Evolutionary conservation across 2,888 invertebrate species (phyloP).

Genomic region (Eilema griseolum): DNA sequence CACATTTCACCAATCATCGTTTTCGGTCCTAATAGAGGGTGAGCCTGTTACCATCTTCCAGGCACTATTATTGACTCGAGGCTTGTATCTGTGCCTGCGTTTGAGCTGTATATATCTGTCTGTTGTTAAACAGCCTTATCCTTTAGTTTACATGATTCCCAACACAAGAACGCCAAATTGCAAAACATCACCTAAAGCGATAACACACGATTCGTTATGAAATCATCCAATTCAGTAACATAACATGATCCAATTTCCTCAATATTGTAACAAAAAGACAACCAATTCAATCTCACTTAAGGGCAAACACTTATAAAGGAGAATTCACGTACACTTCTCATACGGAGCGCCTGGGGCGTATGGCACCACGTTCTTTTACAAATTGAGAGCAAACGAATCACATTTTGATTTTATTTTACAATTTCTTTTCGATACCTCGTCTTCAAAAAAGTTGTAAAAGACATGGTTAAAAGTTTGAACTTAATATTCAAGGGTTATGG

Average conservation of each 20-base stretch:
- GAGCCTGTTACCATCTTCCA: too few species aligned
- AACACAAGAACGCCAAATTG: not conserved
- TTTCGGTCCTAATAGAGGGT: too few species aligned
- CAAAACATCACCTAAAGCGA: conserved; percentile 23
- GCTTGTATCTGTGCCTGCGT: too few species aligned
- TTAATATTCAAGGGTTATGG: not conserved
- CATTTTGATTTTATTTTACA: conserved; percentile 83
- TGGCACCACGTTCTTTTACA: conserved; percentile 49
- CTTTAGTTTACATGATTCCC: too few species aligned
- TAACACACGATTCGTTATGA: conserved; percentile 8
- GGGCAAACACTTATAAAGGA: conserved; percentile 56
- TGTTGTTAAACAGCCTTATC: too few species aligned
- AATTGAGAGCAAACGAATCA: conserved; percentile 80
- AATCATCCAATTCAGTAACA: conserved; percentile 26
- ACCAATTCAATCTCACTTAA: conserved; percentile 73
- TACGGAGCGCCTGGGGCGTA: conserved; percentile 40
- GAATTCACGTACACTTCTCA: conserved; percentile 28
- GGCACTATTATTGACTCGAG: too few species aligned
- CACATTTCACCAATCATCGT: too few species aligned
- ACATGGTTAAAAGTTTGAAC: conserved; percentile 21
- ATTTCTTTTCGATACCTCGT: conserved; percentile 74
- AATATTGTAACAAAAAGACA: conserved; percentile 55
- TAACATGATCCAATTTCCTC: conserved; percentile 44
- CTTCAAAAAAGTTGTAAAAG: conserved; percentile 47
- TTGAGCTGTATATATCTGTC: too few species aligned